These are phyloP conservation scores for Daubentonia madagascariensis DNA, from an alignment of 2,113 vertebrate genomes.

Conservation along the genomic window DNA sequence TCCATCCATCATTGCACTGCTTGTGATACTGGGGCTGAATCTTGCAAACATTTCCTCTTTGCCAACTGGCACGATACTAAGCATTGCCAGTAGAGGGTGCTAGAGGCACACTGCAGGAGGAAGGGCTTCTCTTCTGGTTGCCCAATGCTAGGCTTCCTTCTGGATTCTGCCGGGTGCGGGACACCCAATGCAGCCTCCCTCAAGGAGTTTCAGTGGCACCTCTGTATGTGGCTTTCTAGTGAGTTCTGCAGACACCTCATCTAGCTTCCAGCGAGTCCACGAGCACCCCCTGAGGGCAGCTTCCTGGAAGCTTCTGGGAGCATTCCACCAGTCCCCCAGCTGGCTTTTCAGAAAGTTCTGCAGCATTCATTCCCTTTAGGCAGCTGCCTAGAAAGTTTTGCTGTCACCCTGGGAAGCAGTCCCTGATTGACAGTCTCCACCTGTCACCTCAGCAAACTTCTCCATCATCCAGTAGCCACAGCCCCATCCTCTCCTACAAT, in stretches of 20 bases:
- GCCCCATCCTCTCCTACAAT: background rate
- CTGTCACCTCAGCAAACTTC: background rate
- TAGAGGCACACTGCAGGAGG: background rate
- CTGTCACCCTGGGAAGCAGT: background rate
- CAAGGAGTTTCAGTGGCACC: background rate
- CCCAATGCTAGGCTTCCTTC: background rate
- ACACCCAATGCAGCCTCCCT: fast-evolving
- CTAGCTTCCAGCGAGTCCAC: background rate
- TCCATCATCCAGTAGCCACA: too few species aligned
- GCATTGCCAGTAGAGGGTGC: constrained; percentile 7
- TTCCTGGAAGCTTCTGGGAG: background rate
- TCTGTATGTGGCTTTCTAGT: background rate
- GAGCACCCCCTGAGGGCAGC: background rate
- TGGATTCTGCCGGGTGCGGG: fast-evolving
- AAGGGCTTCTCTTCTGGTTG: background rate
- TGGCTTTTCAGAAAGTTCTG: background rate
- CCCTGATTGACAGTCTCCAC: background rate
- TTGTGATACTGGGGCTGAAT: background rate
- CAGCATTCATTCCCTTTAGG: background rate
- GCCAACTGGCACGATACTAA: background rate
- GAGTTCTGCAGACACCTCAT: background rate
- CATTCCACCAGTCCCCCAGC: background rate
- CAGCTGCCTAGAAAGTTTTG: background rate
- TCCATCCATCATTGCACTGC: too few species aligned
- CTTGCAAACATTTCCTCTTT: background rate